Base-by-base conservation (phyloP, 2,113 vertebrate genomes). In the Castor canadensis region DNA sequence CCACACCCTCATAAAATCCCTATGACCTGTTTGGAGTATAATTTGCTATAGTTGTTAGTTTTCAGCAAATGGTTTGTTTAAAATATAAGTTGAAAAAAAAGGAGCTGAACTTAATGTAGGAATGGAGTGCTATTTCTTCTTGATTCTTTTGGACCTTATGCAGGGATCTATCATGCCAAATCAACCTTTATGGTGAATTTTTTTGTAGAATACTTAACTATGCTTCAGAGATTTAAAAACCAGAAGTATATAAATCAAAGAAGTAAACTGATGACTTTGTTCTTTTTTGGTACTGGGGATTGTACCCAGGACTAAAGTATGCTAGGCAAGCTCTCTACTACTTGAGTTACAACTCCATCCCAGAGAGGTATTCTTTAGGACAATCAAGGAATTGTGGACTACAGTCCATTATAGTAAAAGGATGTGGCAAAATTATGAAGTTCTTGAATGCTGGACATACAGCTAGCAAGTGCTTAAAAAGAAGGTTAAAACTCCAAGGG, bases 381-480 rank as follows among this genome's bases (percentile, higher is more conserved):
- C 54, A 91, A 24, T n/a, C 73, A 71, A 72, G 77, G 71, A 43
- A 79, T 15, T 83, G 22, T 32, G 62, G 40, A 43, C 75, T 91
- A 62, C 15, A 72, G 54, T 64, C 60, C 52, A 40, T 45, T 93
- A 35, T 6, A 75, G 20, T 71, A 82, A 95, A 93, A 83, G 54
- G 58, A 95, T 87, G 9, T 80, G 43, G 22, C 69, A 87, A 95
- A 67, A 15, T 89, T 43, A 73, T 16, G 28, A 86, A 67, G 66
- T 52, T 91, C 43, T 91, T 45, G 91, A 91, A 76, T 79, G 32
- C n/a, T 96, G 69, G 85, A 60, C 43, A 75, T 40, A 24, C 28
- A 87, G 49, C 56, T 87, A 87, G 13, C 30, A 91, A 93, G 49
- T 83, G 43, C 47, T 86, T 93, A 49, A 62, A 95, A 93, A 69